phyloP scores from a whole-genome alignment of 1,140 invertebrate species.

The Hyphantria cunea region DNA sequence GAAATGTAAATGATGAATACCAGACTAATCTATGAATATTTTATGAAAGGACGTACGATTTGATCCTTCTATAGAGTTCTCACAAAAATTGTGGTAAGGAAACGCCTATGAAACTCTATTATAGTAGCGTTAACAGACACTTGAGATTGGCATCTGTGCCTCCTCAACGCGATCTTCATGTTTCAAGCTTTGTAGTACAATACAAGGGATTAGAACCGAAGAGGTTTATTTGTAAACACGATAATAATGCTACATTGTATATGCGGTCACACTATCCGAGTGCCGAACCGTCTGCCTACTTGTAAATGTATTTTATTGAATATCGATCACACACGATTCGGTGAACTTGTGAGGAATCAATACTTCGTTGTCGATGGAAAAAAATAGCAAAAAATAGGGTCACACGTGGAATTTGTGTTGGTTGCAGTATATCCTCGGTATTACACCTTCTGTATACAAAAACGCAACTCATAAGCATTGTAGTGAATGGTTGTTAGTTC shows the following conservation, averaged over 20 bases:
- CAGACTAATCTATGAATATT: constrained; percentile 20
- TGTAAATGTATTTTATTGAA: constrained; percentile 67
- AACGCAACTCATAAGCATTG: not conserved
- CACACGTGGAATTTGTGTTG: constrained; percentile 14
- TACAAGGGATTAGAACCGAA: constrained; percentile 68
- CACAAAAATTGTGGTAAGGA: constrained; percentile 61
- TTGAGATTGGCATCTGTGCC: constrained; percentile 80
- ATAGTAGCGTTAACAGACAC: constrained; percentile 76
- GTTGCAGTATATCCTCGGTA: not conserved
- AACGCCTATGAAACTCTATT: constrained; percentile 70
- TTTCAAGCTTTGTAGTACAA: constrained; percentile 64
- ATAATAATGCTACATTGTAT: constrained; percentile 69
- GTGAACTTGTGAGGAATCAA: constrained; percentile 59
- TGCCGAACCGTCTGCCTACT: constrained; percentile 50
- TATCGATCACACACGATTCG: constrained; percentile 68
- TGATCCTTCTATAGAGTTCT: constrained; percentile 37
- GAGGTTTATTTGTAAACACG: constrained; percentile 81
- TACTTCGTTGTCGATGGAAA: constrained; percentile 18
- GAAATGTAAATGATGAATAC: not conserved
- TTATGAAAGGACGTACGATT: constrained; percentile 60
- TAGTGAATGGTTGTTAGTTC: not conserved
- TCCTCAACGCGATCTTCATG: constrained; percentile 64
- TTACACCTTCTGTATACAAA: not conserved
- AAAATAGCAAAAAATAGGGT: constrained; percentile 28
- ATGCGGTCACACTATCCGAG: constrained; percentile 46